Conservation (phyloP, 1,140 invertebrate species). For the Drosophila takahashii region DNA sequence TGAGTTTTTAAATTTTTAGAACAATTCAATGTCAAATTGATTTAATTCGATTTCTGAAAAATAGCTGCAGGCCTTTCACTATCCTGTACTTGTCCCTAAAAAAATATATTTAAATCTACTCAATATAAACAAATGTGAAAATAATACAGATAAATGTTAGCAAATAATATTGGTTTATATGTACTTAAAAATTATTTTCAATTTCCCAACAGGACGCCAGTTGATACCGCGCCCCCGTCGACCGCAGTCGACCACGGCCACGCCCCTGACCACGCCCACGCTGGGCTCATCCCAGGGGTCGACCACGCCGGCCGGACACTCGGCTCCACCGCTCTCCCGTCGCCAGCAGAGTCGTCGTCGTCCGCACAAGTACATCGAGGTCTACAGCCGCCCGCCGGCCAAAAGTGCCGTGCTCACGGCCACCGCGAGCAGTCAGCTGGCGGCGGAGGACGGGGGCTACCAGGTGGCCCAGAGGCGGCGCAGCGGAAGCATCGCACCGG, state of each 20-base stretch:
- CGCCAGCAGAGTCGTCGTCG: conserved; percentile 70
- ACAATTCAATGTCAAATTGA: no score
- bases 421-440: conserved; percentile 25
- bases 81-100: no score
- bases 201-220: conserved; percentile 49
- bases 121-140: no score
- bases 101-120: no score
- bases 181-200: not conserved
- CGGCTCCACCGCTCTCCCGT: conserved; percentile 45
- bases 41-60: no score
- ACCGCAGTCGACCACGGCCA: conserved; percentile 48
- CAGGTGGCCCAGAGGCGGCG: conserved; percentile 31
- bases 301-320: conserved; percentile 15
- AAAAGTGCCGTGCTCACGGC: conserved; percentile 41
- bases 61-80: no score
- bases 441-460: conserved; percentile 13
- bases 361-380: conserved; percentile 72
- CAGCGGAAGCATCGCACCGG: conserved; percentile 8
- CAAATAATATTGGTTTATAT: no score
- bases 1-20: no score
- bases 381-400: conserved; percentile 64
- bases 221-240: conserved; percentile 61
- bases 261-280: conserved; percentile 3
- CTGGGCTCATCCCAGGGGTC: conserved; percentile 2
- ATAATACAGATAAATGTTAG: no score